Evolutionary conservation across 2,113 vertebrate genomes (phyloP), one percentile per base, ranked within the genome.

Genomic region (Salminus brasiliensis): DNA sequence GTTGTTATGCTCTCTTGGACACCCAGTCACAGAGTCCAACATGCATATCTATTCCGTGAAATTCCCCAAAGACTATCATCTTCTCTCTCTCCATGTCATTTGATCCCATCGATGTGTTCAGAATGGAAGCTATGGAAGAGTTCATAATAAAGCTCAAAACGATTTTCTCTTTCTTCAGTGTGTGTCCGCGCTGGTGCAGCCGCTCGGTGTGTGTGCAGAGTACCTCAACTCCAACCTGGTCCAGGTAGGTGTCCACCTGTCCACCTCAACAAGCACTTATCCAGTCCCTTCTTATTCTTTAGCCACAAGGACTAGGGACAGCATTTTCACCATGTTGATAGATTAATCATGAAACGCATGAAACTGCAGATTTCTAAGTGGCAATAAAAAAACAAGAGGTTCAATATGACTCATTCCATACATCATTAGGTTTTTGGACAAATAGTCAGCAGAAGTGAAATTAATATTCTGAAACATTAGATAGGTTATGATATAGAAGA

Each of bases 191-290:
- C 87, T 99, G 85, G 95, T 99, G 72, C 98, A 99, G 4, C 98
- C 98, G 9, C 93, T 99, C 13, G 96, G 96, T 43, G 96, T 98
- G 11, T 96, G 96, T 91, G 97, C 98, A 52, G 97, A 99, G 82
- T 99, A 99, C 88, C 95, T 99, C 16, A 99, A 97, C 88, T 95
- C 96, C 76, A 95, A 93, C 2, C 94, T 98, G 32, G 95, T 99
- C 32, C 97, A 99, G 96, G 98, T 99, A 90, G 93, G 91, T 66
- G 23, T 71, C 49, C 43, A 57, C n/a, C 8, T 6, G 13, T 0
- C 7, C 16, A 8, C 21, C 62, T 55, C 29, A 15, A 55, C 39
- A n/a, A 41, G 2, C 62, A 13, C 2, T 1, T 39, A 18, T 0
- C 0, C 11, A 45, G 3, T 39, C 34, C n/a, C 32, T 34, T 25